Evolutionary conservation across 2,888 invertebrate species (phyloP).

Genomic region (Stegana nigrithorax): DNA sequence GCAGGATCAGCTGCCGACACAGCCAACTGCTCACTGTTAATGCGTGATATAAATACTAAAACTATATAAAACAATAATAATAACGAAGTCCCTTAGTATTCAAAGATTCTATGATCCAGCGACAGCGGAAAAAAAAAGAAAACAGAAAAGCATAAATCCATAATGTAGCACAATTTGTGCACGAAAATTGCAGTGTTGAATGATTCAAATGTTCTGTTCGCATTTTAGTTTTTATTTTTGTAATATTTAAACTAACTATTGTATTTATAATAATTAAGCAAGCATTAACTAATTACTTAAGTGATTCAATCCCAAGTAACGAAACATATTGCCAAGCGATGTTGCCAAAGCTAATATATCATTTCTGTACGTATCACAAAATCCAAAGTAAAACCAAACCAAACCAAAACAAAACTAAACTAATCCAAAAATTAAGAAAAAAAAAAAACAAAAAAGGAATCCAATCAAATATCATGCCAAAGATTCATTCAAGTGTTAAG

Average conservation of each 20-base stretch:
- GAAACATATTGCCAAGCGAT: constrained; percentile 41
- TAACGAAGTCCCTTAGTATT: too few species aligned
- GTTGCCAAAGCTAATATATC: constrained; percentile 38
- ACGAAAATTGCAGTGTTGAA: neutral
- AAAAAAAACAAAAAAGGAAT: constrained; percentile 17
- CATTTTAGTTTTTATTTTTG: neutral
- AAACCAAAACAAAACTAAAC: constrained; percentile 17
- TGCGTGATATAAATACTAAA: constrained; percentile 52
- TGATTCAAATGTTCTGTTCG: neutral
- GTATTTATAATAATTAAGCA: neutral
- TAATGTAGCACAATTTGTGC: too few species aligned
- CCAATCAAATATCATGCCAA: too few species aligned
- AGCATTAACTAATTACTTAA: neutral
- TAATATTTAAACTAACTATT: neutral
- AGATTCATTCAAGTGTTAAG: too few species aligned
- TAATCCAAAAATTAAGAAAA: constrained; percentile 6
- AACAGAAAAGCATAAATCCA: too few species aligned
- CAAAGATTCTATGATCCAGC: too few species aligned
- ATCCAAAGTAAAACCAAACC: constrained; percentile 10
- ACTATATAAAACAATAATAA: constrained; percentile 55
- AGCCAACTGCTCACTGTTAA: neutral
- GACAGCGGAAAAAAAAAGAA: too few species aligned
- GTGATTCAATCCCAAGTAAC: constrained; percentile 1
- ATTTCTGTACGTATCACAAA: constrained; percentile 50
- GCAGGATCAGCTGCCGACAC: constrained; percentile 14